phyloP scores from a whole-genome alignment of 2,797 vertebrate species.

The Peromyscus aztecus region DNA sequence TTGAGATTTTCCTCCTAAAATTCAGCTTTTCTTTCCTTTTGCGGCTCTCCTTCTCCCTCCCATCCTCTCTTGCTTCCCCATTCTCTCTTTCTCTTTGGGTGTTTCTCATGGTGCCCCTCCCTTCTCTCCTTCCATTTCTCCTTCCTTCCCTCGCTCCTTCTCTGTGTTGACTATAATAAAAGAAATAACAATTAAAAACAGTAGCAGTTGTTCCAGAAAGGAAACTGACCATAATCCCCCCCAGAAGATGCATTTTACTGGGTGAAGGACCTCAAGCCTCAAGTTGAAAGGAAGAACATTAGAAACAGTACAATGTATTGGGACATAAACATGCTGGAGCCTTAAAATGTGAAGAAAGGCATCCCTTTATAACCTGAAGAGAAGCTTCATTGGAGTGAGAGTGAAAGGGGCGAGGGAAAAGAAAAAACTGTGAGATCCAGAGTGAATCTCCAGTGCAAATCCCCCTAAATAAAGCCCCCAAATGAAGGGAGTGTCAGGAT shows the following conservation, averaged over 20 bases:
- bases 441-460: not conserved
- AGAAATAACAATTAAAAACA: not conserved
- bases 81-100: not conserved
- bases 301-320: not conserved
- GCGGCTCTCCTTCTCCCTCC: not conserved
- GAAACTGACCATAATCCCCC: not conserved
- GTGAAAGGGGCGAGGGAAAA: fast-evolving
- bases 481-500: not conserved
- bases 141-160: not conserved
- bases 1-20: not conserved
- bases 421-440: not conserved
- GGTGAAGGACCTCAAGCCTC: not conserved
- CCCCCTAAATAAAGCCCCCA: not conserved
- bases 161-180: not conserved
- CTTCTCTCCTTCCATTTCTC: not conserved
- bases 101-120: not conserved
- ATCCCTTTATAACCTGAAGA: not conserved
- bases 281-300: not conserved
- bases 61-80: too few species aligned
- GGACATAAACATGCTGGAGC: not conserved
- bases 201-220: not conserved
- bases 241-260: not conserved
- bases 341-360: not conserved
- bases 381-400: not conserved
- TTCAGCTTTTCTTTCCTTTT: not conserved